These are phyloP conservation scores for Dynastes grantii DNA, from an alignment of 2,888 invertebrate genomes.

Conservation along the genomic window DNA sequence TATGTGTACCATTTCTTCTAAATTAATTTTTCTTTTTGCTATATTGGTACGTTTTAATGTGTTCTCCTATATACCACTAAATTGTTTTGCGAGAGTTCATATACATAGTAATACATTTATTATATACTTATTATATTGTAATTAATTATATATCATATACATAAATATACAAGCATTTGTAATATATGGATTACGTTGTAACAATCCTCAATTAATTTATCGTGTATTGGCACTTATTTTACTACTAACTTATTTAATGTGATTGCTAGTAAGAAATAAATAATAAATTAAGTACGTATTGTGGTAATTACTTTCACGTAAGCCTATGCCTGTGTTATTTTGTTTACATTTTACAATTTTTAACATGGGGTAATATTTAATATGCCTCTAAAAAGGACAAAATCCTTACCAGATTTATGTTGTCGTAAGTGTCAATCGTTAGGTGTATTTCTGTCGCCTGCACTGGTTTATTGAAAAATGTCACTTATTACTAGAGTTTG, in stretches of 20 bases:
- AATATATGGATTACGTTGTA: conserved; percentile 8
- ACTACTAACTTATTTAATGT: conserved; percentile 3
- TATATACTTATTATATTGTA: conserved; percentile 29
- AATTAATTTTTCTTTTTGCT: conserved; percentile 31
- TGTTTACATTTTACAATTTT: too few species aligned
- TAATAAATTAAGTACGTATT: neutral
- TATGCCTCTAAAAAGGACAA: too few species aligned
- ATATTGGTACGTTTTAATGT: conserved; percentile 35
- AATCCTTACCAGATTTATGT: too few species aligned
- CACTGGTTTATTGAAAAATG: too few species aligned
- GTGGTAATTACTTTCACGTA: too few species aligned
- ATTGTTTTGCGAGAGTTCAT: conserved; percentile 25
- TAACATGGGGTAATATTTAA: too few species aligned
- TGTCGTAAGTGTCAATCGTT: too few species aligned
- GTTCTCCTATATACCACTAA: conserved; percentile 20
- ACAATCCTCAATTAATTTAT: neutral
- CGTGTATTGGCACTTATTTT: neutral
- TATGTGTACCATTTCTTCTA: conserved; percentile 15
- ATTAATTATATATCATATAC: conserved; percentile 29
- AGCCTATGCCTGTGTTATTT: too few species aligned
- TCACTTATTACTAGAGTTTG: too few species aligned
- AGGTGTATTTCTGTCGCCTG: too few species aligned
- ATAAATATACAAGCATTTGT: conserved; percentile 22
- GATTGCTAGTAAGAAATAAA: conserved; percentile 14
- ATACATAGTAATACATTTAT: conserved; percentile 26